Conservation (phyloP, 2,113 vertebrate species). For the Campylomormyrus numenius region DNA sequence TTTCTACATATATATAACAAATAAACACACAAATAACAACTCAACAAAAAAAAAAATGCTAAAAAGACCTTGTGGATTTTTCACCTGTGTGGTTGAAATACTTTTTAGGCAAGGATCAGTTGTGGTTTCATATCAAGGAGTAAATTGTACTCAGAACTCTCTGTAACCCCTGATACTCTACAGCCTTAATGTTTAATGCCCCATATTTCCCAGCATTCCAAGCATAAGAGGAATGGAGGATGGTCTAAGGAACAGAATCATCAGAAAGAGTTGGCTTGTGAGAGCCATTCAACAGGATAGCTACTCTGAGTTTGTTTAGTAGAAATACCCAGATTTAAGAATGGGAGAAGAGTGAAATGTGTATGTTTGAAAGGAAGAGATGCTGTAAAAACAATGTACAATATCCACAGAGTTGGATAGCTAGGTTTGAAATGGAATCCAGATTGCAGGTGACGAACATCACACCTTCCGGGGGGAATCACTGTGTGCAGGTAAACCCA, state of each 20-base stretch:
- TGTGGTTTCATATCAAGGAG: not conserved
- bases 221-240: not conserved
- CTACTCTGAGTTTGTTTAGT: not conserved
- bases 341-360: not conserved
- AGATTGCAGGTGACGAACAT: not conserved
- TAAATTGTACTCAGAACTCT: not conserved
- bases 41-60: slow-evolving; percentile 43
- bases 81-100: not conserved
- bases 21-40: slow-evolving; percentile 58
- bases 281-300: not conserved
- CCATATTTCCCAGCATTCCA: not conserved
- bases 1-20: slow-evolving; percentile 55
- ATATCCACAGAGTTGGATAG: not conserved
- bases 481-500: not conserved
- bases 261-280: not conserved
- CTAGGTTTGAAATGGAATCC: not conserved
- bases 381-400: not conserved
- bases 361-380: not conserved
- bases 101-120: not conserved
- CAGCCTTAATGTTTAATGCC: not conserved
- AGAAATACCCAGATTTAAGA: not conserved
- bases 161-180: not conserved
- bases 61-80: slow-evolving; percentile 8
- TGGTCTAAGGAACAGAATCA: not conserved
- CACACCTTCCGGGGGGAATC: not conserved